phyloP scores from a whole-genome alignment of 2,797 vertebrate genomes.

The Leucoraja ocellata region DNA sequence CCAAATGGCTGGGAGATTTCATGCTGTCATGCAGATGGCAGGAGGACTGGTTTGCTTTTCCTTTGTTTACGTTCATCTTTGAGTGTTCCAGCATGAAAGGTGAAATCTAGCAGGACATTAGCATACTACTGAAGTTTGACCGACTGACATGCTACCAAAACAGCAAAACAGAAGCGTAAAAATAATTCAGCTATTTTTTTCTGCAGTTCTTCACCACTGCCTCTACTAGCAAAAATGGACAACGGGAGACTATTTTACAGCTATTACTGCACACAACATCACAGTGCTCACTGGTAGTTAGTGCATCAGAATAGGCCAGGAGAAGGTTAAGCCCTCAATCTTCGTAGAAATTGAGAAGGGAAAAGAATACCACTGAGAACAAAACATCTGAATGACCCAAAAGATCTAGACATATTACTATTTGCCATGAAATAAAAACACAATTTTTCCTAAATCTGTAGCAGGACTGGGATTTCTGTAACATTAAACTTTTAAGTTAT shows the following conservation, averaged over 20 bases:
- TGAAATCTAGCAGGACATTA: not conserved
- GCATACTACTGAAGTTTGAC: not conserved
- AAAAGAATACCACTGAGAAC: not conserved
- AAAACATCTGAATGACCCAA: not conserved
- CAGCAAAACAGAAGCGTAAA: not conserved
- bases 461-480: no score
- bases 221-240: not conserved
- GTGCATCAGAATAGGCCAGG: not conserved
- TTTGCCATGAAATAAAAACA: not conserved
- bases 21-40: not conserved
- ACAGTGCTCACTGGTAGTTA: not conserved
- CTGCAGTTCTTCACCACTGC: not conserved
- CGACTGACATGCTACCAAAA: not conserved
- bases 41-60: not conserved
- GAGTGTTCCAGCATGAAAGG: slow-evolving; percentile 3
- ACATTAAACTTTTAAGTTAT: no score
- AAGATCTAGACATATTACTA: not conserved
- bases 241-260: not conserved
- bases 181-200: no score
- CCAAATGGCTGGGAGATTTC: not conserved
- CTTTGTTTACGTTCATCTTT: not conserved
- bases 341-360: not conserved
- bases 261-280: not conserved
- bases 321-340: not conserved
- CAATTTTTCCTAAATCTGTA: no score